Conservation (phyloP, 2,113 vertebrate genomes). For the Coregonus clupeaformis region DNA sequence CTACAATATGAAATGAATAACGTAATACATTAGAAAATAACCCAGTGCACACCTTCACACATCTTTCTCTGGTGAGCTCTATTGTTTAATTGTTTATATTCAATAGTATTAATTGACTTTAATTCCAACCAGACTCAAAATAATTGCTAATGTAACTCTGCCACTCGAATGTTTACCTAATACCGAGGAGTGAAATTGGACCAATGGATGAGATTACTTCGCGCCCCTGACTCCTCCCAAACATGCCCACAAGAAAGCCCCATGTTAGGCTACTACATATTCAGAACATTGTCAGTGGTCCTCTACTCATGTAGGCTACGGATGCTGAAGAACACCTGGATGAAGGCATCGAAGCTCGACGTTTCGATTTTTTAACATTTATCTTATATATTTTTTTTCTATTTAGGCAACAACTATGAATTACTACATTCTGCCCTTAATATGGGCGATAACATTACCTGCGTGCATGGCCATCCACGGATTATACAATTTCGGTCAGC, state of each 20-base stretch:
- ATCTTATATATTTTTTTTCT: neutral
- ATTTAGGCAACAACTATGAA: slow-evolving; percentile 44
- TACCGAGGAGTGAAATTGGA: slow-evolving; percentile 20
- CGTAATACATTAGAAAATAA: neutral
- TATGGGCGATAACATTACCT: slow-evolving; percentile 70
- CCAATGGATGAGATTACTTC: slow-evolving; percentile 36
- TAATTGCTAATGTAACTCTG: neutral
- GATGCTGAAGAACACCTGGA: slow-evolving; percentile 19
- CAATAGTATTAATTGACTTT: no score
- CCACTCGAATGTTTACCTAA: slow-evolving; percentile 30
- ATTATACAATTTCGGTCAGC: slow-evolving; percentile 86
- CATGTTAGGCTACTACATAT: slow-evolving; percentile 29
- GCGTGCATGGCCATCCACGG: slow-evolving; percentile 76
- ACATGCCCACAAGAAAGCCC: slow-evolving; percentile 55
- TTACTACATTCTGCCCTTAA: slow-evolving; percentile 29
- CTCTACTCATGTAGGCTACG: slow-evolving; percentile 24
- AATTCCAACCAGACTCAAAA: neutral
- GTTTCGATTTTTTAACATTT: neutral
- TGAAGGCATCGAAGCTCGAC: neutral
- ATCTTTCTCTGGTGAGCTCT: no score
- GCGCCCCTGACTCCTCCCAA: slow-evolving; percentile 66
- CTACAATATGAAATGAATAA: neutral
- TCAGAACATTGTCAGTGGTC: slow-evolving; percentile 39
- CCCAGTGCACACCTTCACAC: no score
- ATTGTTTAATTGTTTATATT: no score